A percentile compares a stretch with the other conserved stretches of the same genome.
Evolutionary conservation across 2,888 invertebrate species (phyloP).

Genomic region (Eilema sororculum): DNA sequence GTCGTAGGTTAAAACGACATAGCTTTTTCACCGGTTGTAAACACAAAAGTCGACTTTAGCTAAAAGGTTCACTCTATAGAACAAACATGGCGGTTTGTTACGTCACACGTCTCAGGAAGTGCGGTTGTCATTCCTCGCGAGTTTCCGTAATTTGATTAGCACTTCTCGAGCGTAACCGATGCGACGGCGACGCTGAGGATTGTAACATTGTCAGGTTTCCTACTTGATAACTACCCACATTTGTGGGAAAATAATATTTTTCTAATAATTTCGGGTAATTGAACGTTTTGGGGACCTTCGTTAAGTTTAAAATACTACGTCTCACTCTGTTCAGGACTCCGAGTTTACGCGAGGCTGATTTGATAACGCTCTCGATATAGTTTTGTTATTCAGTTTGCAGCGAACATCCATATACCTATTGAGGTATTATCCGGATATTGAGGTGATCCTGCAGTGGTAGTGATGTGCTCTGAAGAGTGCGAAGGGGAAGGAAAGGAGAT

Average conservation of each 20-base stretch:
- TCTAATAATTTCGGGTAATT: conserved; percentile 3
- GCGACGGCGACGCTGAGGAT: conserved; percentile 11
- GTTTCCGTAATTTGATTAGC: conserved; percentile 61
- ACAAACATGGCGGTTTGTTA: conserved; percentile 16
- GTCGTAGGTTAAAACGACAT: too few relatives aligned
- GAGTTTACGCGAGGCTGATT: too few relatives aligned
- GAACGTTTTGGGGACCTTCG: neutral
- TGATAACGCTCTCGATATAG: too few relatives aligned
- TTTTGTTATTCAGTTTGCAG: too few relatives aligned
- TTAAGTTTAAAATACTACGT: neutral
- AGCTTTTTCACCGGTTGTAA: neutral
- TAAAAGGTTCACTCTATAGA: conserved; percentile 9
- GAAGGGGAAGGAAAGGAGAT: too few relatives aligned
- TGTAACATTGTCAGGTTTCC: neutral
- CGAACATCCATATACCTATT: too few relatives aligned
- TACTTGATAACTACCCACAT: neutral
- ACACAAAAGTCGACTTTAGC: neutral
- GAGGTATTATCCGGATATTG: too few relatives aligned
- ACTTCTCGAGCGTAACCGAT: conserved; percentile 29
- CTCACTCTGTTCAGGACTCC: too few relatives aligned
- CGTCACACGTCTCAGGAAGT: conserved; percentile 37
- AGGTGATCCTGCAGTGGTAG: too few relatives aligned
- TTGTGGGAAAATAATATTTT: neutral
- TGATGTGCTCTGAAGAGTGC: too few relatives aligned
- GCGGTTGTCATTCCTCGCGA: conserved; percentile 32